Conservation (phyloP, 2,888 invertebrate species). For the Ectobius pallidus region DNA sequence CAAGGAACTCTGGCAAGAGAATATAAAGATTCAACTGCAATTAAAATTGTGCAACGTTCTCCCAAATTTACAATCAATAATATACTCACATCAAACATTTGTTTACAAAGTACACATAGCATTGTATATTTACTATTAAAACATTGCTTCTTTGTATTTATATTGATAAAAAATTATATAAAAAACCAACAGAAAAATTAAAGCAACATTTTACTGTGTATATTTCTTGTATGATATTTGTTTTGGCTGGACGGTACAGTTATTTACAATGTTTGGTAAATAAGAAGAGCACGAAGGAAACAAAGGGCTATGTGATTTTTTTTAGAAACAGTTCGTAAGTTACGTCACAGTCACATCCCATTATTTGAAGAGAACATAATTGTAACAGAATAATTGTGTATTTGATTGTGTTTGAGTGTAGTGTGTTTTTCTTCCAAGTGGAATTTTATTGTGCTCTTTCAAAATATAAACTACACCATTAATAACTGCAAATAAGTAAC, state of each 20-base stretch:
- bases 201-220: neutral
- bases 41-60: neutral
- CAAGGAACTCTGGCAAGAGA: too few species aligned
- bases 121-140: constrained; percentile 11
- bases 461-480: neutral
- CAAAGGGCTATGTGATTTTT: neutral
- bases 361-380: neutral
- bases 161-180: neutral
- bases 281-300: neutral
- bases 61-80: neutral
- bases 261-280: neutral
- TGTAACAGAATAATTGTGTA: neutral
- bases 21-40: neutral
- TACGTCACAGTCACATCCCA: too few species aligned
- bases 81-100: constrained; percentile 5
- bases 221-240: neutral
- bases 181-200: neutral
- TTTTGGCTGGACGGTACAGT: constrained; percentile 11
- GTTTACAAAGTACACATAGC: neutral
- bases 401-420: neutral
- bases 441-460: neutral
- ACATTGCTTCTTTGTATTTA: neutral
- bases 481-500: too few species aligned
- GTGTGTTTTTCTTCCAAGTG: neutral
- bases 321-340: neutral